A percentile compares a stretch with the other conserved stretches of the same genome.
These are phyloP conservation scores for Panthera uncia DNA, from an alignment of 2,113 vertebrate genomes.

Conservation along the genomic window DNA sequence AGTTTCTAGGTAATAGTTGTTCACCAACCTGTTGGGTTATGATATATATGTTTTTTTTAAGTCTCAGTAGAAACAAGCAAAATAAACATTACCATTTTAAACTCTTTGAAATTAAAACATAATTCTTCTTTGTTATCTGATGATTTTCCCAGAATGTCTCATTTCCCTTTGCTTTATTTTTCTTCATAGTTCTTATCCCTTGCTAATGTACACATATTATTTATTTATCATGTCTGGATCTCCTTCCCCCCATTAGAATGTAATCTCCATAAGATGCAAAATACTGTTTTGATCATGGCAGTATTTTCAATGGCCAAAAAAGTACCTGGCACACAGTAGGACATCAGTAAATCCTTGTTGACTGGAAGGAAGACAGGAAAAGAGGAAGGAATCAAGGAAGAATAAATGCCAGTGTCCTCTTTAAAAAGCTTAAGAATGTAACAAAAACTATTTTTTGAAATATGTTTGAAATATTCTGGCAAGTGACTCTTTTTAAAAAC, in stretches of 20 bases:
- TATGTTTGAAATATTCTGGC: neutral
- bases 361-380: neutral
- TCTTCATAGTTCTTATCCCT: neutral
- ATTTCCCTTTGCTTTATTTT: neutral
- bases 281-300: neutral
- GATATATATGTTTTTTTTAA: neutral
- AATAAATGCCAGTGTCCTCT: neutral
- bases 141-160: neutral
- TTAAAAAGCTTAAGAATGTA: neutral
- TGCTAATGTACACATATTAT: neutral
- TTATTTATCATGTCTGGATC: neutral
- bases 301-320: neutral
- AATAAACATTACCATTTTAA: neutral
- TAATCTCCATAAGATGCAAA: neutral
- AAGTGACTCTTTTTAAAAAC: neutral
- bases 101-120: neutral
- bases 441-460: neutral
- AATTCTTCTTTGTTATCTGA: neutral
- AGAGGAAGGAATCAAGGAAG: neutral
- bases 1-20: constrained; percentile 29
- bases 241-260: neutral
- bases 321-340: neutral
- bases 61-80: neutral
- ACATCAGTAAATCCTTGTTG: neutral
- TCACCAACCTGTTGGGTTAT: neutral